These are phyloP conservation scores for Podarcis siculus DNA, from an alignment of 2,797 vertebrate genomes.

Conservation along the genomic window DNA sequence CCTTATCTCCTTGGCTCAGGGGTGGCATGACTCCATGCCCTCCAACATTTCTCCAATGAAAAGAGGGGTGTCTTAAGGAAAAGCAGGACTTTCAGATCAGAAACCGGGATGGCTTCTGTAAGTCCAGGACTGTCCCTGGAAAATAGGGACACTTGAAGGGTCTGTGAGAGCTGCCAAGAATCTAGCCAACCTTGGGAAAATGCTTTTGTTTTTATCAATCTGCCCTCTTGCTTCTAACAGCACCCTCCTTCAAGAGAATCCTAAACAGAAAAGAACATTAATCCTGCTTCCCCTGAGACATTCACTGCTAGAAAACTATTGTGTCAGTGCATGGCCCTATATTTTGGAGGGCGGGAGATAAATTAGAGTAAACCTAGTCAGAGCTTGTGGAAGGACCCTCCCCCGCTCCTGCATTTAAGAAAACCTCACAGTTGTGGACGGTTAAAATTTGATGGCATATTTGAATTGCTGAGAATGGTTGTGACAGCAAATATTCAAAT, in stretches of 20 bases:
- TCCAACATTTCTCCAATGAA: too few relatives aligned
- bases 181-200: background rate
- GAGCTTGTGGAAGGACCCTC: background rate
- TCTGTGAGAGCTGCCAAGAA: background rate
- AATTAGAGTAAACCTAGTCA: background rate
- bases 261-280: background rate
- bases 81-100: too few relatives aligned
- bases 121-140: too few relatives aligned
- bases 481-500: conserved; percentile 20
- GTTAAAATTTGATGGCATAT: conserved; percentile 1
- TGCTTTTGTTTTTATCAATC: background rate
- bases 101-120: too few relatives aligned
- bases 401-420: background rate
- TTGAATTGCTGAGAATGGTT: conserved; percentile 1
- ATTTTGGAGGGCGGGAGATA: background rate
- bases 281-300: background rate
- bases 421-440: background rate
- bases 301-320: background rate
- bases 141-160: too few relatives aligned
- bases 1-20: too few relatives aligned
- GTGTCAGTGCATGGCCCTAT: background rate
- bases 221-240: background rate
- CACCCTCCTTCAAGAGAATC: background rate
- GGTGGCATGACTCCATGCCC: too few relatives aligned
- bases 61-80: too few relatives aligned